phyloP scores from a whole-genome alignment of 2,888 invertebrate species.

The Leptopilina drosophilae region DNA sequence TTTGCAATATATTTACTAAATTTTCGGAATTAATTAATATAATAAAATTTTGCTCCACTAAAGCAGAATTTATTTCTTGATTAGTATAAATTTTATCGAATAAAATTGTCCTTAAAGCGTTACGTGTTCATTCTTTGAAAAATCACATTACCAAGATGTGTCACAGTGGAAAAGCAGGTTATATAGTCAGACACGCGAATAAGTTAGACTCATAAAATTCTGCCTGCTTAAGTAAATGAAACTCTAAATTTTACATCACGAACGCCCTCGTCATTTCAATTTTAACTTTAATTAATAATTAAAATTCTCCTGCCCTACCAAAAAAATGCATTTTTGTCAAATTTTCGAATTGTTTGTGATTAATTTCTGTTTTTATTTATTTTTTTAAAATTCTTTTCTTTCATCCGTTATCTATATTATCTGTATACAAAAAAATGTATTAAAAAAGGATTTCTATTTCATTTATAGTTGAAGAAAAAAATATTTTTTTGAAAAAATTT shows the following conservation, averaged over 20 bases:
- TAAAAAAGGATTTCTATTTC: too few relatives aligned
- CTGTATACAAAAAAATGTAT: too few relatives aligned
- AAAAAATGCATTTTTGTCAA: background rate
- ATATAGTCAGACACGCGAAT: slow-evolving; percentile 21
- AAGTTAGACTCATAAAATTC: slow-evolving; percentile 10
- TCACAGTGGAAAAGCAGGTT: slow-evolving; percentile 18
- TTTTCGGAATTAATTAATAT: too few relatives aligned
- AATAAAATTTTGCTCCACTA: too few relatives aligned
- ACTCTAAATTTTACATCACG: slow-evolving; percentile 17
- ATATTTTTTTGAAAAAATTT: too few relatives aligned
- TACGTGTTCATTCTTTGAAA: background rate
- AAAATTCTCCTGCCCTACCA: background rate
- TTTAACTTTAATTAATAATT: slow-evolving; percentile 1
- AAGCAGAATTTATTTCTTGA: too few relatives aligned
- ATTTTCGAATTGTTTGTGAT: background rate
- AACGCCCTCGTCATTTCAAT: background rate
- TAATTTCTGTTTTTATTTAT: background rate
- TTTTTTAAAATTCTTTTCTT: too few relatives aligned
- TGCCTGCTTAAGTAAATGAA: slow-evolving; percentile 23
- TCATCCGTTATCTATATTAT: too few relatives aligned
- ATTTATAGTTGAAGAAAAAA: too few relatives aligned
- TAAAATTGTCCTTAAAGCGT: slow-evolving; percentile 6
- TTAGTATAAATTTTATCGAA: background rate
- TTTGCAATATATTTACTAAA: too few relatives aligned
- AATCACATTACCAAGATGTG: slow-evolving; percentile 8